phyloP scores from a whole-genome alignment of 2,888 invertebrate species.

The Eurytoma adleriae region DNA sequence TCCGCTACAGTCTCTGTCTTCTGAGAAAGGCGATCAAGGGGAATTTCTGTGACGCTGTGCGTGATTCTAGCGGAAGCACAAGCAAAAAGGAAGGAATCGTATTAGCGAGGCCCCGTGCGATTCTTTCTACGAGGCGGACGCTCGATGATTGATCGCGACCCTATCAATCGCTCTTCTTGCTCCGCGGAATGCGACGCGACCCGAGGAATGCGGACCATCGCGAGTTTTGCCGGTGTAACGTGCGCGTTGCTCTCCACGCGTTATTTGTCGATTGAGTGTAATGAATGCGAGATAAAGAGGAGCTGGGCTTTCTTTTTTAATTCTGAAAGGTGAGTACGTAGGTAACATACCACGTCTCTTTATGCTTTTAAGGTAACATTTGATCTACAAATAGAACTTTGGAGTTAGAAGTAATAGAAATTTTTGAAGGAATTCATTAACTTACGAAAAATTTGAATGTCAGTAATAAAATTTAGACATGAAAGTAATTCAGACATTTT shows the following conservation, averaged over 20 bases:
- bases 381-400: too few relatives aligned
- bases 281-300: neutral
- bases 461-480: too few relatives aligned
- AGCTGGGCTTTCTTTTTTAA: neutral
- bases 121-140: neutral
- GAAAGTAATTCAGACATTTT: too few relatives aligned
- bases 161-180: constrained; percentile 31
- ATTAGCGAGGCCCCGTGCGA: neutral
- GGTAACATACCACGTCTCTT: too few relatives aligned
- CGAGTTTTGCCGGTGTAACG: neutral
- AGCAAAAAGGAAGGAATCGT: neutral
- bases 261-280: constrained; percentile 35
- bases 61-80: neutral
- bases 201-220: neutral
- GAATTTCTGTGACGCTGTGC: neutral
- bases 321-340: too few relatives aligned
- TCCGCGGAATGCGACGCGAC: constrained; percentile 13
- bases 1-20: neutral
- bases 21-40: too few relatives aligned
- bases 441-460: too few relatives aligned
- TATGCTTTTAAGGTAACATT: too few relatives aligned
- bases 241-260: neutral
- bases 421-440: too few relatives aligned
- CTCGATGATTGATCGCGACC: constrained; percentile 41
- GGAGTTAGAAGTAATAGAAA: too few relatives aligned